These are phyloP conservation scores for Ganaspis sp. DNA, from an alignment of 1,140 invertebrate species.

Conservation along the genomic window DNA sequence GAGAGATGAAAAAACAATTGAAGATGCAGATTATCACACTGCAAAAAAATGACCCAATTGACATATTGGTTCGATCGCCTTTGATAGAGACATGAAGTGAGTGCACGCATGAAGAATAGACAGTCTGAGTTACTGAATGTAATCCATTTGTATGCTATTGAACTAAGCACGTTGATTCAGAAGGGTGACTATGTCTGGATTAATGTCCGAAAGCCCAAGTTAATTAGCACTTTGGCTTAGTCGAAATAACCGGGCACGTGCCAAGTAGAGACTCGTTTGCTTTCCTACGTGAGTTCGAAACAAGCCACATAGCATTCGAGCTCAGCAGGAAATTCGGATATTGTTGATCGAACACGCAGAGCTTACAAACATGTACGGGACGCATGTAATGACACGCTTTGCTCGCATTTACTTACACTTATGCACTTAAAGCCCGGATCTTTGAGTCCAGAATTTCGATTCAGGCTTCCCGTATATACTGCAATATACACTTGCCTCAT, in stretches of 20 bases:
- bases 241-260: conserved; percentile 25
- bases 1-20: too few relatives aligned
- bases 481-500: neutral
- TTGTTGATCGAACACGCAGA: conserved; percentile 12
- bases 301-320: neutral
- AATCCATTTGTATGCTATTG: conserved; percentile 17
- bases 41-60: too few relatives aligned
- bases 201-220: conserved; percentile 22
- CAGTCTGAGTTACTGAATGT: neutral
- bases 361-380: neutral
- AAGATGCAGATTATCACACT: too few relatives aligned
- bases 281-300: conserved; percentile 17
- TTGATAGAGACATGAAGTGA: neutral
- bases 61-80: too few relatives aligned
- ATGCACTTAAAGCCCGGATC: conserved; percentile 19
- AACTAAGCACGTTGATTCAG: neutral
- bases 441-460: neutral
- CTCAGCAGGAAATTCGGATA: neutral
- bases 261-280: conserved; percentile 24
- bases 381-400: conserved; percentile 9
- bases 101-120: neutral
- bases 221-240: conserved; percentile 16
- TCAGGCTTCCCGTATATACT: neutral
- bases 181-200: neutral
- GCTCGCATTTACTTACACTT: conserved; percentile 12